A percentile compares a stretch with the other conserved stretches of the same genome.
phyloP scores from a whole-genome alignment of 2,888 invertebrate genomes.

The Zaprionus bogoriensis region DNA sequence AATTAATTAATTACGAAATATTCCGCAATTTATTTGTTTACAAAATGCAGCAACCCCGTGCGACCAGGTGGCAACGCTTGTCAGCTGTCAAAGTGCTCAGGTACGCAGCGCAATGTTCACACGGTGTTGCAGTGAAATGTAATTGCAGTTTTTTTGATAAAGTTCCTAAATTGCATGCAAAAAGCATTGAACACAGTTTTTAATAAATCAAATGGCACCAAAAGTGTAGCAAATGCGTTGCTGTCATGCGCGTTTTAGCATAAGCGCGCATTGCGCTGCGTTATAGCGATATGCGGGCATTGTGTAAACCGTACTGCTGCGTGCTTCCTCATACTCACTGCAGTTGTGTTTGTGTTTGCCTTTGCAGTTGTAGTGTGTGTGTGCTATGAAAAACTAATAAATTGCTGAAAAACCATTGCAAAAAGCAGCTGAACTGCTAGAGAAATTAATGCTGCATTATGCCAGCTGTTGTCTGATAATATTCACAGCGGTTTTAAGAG shows the following conservation, averaged over 20 bases:
- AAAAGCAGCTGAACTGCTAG: background rate
- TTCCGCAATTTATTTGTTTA: slow-evolving; percentile 34
- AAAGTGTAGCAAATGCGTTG: too few species aligned
- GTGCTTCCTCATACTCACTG: slow-evolving; percentile 31
- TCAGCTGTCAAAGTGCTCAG: slow-evolving; percentile 35
- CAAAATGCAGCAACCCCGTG: slow-evolving; percentile 14
- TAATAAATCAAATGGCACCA: background rate
- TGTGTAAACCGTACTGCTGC: slow-evolving; percentile 35
- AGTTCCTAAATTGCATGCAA: too few species aligned
- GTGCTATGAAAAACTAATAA: slow-evolving; percentile 30
- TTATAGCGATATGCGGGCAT: background rate
- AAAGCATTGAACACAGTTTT: background rate
- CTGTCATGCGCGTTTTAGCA: too few species aligned
- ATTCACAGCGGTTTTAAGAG: background rate
- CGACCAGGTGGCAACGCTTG: slow-evolving; percentile 40
- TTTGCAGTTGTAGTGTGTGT: slow-evolving; percentile 43
- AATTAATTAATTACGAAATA: background rate
- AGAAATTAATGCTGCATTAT: slow-evolving; percentile 1
- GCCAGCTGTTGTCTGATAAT: slow-evolving; percentile 1
- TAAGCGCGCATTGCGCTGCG: background rate
- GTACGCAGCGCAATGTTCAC: slow-evolving; percentile 11
- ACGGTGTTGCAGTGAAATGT: background rate
- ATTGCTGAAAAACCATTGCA: slow-evolving; percentile 5
- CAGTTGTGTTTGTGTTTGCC: slow-evolving; percentile 52
- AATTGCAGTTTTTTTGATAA: too few species aligned